These are phyloP conservation scores for Ceratina australensis DNA, from an alignment of 1,140 invertebrate species.

Conservation along the genomic window DNA sequence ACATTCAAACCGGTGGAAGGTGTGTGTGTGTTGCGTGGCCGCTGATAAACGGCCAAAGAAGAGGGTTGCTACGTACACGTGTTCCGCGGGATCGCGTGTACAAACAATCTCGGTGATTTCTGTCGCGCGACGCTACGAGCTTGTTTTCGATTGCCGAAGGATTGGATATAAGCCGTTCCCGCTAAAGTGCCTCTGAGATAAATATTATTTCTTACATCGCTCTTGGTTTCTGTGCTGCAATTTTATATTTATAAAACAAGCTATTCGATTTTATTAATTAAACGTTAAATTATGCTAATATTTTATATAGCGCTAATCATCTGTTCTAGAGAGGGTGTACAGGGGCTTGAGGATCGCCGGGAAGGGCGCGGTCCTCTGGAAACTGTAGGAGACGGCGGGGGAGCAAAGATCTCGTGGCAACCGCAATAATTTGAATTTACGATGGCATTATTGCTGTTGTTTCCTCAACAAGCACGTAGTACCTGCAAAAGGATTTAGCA, in stretches of 20 bases:
- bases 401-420: slow-evolving; percentile 13
- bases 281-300: no score
- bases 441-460: slow-evolving; percentile 46
- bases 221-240: no score
- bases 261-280: no score
- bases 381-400: slow-evolving; percentile 15
- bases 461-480: slow-evolving; percentile 37
- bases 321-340: background rate
- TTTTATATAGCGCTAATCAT: background rate
- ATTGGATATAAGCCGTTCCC: no score
- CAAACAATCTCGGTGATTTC: background rate
- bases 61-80: no score
- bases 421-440: slow-evolving; percentile 48
- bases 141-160: no score
- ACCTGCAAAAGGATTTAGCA: slow-evolving; percentile 41
- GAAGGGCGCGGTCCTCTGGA: background rate
- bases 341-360: background rate
- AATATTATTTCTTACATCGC: no score
- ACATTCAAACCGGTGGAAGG: slow-evolving; percentile 30
- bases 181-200: no score
- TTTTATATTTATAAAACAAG: no score
- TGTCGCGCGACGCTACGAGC: no score
- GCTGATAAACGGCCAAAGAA: slow-evolving; percentile 24
- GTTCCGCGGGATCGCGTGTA: background rate
- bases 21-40: slow-evolving; percentile 19